Evolutionary conservation across 2,797 vertebrate genomes (phyloP).

Genomic region (Dallia pectoralis): DNA sequence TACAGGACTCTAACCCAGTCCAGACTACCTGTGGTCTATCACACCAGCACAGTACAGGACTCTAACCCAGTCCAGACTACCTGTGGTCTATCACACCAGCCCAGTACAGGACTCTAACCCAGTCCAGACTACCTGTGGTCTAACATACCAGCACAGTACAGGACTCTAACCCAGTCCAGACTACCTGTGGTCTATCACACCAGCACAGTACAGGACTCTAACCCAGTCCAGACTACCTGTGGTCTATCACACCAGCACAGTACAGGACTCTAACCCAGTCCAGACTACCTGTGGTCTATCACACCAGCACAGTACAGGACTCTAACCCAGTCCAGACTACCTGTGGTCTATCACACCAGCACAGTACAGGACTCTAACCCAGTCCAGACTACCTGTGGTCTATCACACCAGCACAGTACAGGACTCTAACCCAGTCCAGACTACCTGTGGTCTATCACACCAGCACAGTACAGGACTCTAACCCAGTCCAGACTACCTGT

Average conservation of each 20-base stretch:
- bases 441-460: not conserved
- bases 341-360: not conserved
- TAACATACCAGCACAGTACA: not conserved
- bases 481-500: not conserved
- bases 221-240: not conserved
- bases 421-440: not conserved
- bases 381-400: not conserved
- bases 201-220: not conserved
- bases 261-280: not conserved
- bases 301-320: not conserved
- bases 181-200: not conserved
- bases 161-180: not conserved
- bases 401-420: too few relatives aligned
- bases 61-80: not conserved
- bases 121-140: not conserved
- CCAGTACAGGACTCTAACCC: too few relatives aligned
- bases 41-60: not conserved
- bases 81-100: not conserved
- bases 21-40: not conserved
- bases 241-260: not conserved
- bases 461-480: not conserved
- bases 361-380: not conserved
- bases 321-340: not conserved
- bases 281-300: not conserved
- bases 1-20: not conserved